These are phyloP conservation scores for Etheostoma nigrum DNA, from an alignment of 2,797 vertebrate species.

Conservation along the genomic window DNA sequence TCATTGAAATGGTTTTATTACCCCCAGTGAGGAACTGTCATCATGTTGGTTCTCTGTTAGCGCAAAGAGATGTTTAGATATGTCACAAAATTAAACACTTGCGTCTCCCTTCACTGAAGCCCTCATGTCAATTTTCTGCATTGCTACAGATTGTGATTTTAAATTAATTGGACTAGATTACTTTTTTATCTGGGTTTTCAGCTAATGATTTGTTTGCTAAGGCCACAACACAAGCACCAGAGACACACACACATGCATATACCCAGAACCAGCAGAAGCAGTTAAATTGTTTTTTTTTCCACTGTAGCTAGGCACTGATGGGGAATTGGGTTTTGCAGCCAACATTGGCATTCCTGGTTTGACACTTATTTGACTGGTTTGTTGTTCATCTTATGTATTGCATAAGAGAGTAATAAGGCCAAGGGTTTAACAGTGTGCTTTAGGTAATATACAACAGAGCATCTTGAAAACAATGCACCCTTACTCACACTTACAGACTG, in stretches of 20 bases:
- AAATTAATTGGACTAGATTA: slow-evolving; percentile 58
- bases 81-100: slow-evolving; percentile 49
- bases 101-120: slow-evolving; percentile 11
- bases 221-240: neutral
- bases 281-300: neutral
- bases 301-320: slow-evolving; percentile 3
- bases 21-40: slow-evolving; percentile 51
- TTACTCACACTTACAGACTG: neutral
- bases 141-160: slow-evolving; percentile 55
- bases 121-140: slow-evolving; percentile 51
- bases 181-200: slow-evolving; percentile 51
- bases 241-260: neutral
- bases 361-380: slow-evolving; percentile 33
- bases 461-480: slow-evolving; percentile 7
- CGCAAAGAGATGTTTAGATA: slow-evolving; percentile 55
- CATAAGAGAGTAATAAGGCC: slow-evolving; percentile 13
- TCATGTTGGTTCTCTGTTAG: slow-evolving; percentile 37
- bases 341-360: slow-evolving; percentile 4
- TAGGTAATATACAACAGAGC: slow-evolving; percentile 13
- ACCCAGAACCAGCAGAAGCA: slow-evolving; percentile 1
- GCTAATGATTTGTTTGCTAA: slow-evolving; percentile 58
- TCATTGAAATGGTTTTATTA: slow-evolving; percentile 62
- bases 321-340: slow-evolving; percentile 17
- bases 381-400: slow-evolving; percentile 20
- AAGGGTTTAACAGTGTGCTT: slow-evolving; percentile 6